Conservation (phyloP, 2,888 invertebrate species). For the Drosophila prolongata region DNA sequence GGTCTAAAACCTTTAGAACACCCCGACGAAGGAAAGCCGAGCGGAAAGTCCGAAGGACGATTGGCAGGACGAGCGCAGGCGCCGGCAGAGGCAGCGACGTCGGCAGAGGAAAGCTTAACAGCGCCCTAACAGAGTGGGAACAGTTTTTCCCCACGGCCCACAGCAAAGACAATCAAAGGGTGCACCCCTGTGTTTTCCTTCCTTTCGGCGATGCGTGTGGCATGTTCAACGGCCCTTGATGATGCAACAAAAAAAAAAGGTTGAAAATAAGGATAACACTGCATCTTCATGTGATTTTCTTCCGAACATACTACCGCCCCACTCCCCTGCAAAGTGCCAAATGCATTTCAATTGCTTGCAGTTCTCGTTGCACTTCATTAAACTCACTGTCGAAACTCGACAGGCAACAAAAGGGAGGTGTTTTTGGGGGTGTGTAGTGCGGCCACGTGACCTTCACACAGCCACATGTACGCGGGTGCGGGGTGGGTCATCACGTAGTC, state of each 20-base stretch:
- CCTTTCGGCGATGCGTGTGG: constrained; percentile 55
- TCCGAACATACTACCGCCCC: neutral
- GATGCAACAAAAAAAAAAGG: constrained; percentile 29
- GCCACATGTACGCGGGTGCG: constrained; percentile 6
- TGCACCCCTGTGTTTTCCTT: constrained; percentile 56
- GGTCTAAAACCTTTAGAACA: constrained; percentile 18
- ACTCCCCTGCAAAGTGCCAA: constrained; percentile 24
- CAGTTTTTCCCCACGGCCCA: constrained; percentile 40
- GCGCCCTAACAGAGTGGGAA: constrained; percentile 55
- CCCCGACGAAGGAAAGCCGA: constrained; percentile 10
- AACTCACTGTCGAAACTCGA: constrained; percentile 62
- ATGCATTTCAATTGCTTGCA: constrained; percentile 72
- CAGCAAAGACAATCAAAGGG: constrained; percentile 37
- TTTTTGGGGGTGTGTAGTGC: constrained; percentile 22
- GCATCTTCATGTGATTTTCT: constrained; percentile 6
- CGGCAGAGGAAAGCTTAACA: constrained; percentile 18
- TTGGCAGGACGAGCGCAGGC: constrained; percentile 51
- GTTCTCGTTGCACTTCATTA: constrained; percentile 74
- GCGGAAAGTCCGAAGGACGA: constrained; percentile 1
- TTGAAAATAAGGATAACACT: neutral
- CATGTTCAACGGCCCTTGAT: constrained; percentile 67
- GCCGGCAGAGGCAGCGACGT: constrained; percentile 46
- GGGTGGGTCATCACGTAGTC: constrained; percentile 26
- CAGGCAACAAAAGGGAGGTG: constrained; percentile 27
- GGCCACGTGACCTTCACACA: constrained; percentile 72